These are phyloP conservation scores for Dascillus cervinus DNA, from an alignment of 2,888 invertebrate species.

Conservation along the genomic window DNA sequence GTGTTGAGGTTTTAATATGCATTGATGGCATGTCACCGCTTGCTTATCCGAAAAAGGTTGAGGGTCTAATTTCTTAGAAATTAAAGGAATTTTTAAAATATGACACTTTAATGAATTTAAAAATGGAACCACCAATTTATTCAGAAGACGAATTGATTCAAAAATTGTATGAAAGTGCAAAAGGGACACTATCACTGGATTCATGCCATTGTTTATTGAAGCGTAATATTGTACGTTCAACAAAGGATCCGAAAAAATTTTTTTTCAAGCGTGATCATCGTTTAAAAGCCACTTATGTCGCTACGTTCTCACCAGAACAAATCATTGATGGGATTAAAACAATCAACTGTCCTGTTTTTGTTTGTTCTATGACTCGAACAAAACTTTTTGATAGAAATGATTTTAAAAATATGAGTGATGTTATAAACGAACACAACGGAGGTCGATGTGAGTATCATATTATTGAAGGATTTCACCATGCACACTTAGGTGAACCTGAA, in stretches of 20 bases:
- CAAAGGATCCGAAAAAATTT: slow-evolving; percentile 48
- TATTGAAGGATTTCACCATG: too few relatives aligned
- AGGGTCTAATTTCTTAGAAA: slow-evolving; percentile 36
- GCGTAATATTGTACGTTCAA: slow-evolving; percentile 48
- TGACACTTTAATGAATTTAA: slow-evolving; percentile 32
- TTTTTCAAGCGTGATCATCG: slow-evolving; percentile 57
- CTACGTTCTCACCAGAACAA: slow-evolving; percentile 24
- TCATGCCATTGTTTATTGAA: slow-evolving; percentile 47
- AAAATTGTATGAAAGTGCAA: slow-evolving; percentile 47
- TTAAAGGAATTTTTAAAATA: slow-evolving; percentile 44
- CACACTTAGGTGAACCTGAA: too few relatives aligned
- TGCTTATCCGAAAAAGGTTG: slow-evolving; percentile 37
- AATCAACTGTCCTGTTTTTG: slow-evolving; percentile 7
- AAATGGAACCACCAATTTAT: slow-evolving; percentile 49
- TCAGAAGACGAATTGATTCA: slow-evolving; percentile 50
- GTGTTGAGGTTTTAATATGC: slow-evolving; percentile 51
- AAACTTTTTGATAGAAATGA: too few relatives aligned
- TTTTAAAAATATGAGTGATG: too few relatives aligned
- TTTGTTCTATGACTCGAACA: too few relatives aligned
- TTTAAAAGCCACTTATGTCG: slow-evolving; percentile 49
- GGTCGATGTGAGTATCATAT: too few relatives aligned
- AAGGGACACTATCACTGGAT: slow-evolving; percentile 49
- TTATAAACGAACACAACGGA: too few relatives aligned
- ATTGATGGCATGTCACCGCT: slow-evolving; percentile 2
- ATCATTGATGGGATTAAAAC: slow-evolving; percentile 1